Conservation (phyloP, 2,797 vertebrate genomes). For the Sebastes minor region DNA sequence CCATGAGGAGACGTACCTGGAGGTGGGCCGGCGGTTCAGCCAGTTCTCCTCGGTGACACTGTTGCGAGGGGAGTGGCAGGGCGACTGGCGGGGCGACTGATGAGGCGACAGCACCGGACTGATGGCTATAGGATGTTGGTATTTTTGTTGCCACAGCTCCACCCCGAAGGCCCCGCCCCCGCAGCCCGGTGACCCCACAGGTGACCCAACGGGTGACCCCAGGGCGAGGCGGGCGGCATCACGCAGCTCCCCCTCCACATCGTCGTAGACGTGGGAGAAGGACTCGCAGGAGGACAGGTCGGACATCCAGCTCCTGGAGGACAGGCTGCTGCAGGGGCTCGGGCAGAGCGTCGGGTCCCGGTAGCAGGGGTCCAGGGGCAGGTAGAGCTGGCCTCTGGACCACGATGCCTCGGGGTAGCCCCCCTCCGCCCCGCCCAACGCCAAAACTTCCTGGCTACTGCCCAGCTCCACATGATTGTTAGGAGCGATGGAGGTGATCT, state of each 20-base stretch:
- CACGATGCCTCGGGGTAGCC: slow-evolving; percentile 50
- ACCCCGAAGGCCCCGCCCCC: slow-evolving; percentile 84
- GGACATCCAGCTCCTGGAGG: slow-evolving; percentile 83
- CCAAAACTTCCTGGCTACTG: slow-evolving; percentile 28
- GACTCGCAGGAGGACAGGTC: slow-evolving; percentile 96
- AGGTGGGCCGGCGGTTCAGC: slow-evolving; percentile 88
- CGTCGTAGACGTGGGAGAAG: slow-evolving; percentile 90
- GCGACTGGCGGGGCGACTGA: slow-evolving; percentile 90
- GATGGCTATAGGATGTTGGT: slow-evolving; percentile 76
- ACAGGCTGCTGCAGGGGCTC: slow-evolving; percentile 83
- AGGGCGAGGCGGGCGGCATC: slow-evolving; percentile 88
- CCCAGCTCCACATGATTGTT: slow-evolving; percentile 64
- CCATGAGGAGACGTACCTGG: slow-evolving; percentile 76
- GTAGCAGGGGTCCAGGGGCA: slow-evolving; percentile 79
- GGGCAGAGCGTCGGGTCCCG: slow-evolving; percentile 79
- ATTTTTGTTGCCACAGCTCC: slow-evolving; percentile 88
- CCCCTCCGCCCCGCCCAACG: slow-evolving; percentile 50
- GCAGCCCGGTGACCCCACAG: slow-evolving; percentile 82
- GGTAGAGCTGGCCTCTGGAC: slow-evolving; percentile 76
- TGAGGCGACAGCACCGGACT: slow-evolving; percentile 87
- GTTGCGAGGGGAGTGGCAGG: slow-evolving; percentile 88
- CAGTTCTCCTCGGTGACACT: slow-evolving; percentile 95
- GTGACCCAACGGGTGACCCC: slow-evolving; percentile 73
- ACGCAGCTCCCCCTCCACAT: slow-evolving; percentile 91
- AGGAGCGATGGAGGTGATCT: slow-evolving; percentile 86